Conservation (phyloP, 2,888 invertebrate genomes). For the Linyphia triangularis region DNA sequence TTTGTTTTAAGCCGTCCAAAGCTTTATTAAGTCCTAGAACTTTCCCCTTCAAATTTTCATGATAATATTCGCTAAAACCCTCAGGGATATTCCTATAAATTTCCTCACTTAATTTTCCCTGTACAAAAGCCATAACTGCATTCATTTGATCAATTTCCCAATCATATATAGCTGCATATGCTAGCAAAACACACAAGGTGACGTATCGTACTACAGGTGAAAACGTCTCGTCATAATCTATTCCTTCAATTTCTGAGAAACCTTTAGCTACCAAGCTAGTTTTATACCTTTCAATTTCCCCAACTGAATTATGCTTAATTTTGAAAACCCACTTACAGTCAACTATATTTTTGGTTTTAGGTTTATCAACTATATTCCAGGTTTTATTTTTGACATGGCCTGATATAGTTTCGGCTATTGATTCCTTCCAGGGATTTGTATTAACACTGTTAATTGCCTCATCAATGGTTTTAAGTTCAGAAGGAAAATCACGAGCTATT, state of each 20-base stretch:
- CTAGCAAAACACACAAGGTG: constrained; percentile 74
- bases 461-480: constrained; percentile 61
- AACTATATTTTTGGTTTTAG: constrained; percentile 68
- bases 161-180: constrained; percentile 60
- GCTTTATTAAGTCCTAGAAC: constrained; percentile 76
- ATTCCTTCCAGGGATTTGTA: constrained; percentile 64
- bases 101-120: constrained; percentile 76
- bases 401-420: constrained; percentile 71
- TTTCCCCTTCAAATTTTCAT: constrained; percentile 57
- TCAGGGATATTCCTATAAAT: constrained; percentile 65
- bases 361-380: constrained; percentile 73
- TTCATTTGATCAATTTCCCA: constrained; percentile 76
- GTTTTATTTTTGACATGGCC: constrained; percentile 74
- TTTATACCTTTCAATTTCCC: constrained; percentile 75
- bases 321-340: constrained; percentile 76
- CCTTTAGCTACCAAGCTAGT: constrained; percentile 77
- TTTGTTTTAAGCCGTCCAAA: constrained; percentile 76
- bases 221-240: constrained; percentile 77
- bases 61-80: constrained; percentile 71
- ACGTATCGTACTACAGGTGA: constrained; percentile 76
- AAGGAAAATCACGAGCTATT: neutral
- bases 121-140: constrained; percentile 76
- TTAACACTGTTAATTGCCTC: neutral
- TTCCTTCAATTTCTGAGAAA: constrained; percentile 72
- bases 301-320: constrained; percentile 72